Base-by-base conservation (phyloP, 2,113 vertebrate genomes). In the Leiothrix lutea region DNA sequence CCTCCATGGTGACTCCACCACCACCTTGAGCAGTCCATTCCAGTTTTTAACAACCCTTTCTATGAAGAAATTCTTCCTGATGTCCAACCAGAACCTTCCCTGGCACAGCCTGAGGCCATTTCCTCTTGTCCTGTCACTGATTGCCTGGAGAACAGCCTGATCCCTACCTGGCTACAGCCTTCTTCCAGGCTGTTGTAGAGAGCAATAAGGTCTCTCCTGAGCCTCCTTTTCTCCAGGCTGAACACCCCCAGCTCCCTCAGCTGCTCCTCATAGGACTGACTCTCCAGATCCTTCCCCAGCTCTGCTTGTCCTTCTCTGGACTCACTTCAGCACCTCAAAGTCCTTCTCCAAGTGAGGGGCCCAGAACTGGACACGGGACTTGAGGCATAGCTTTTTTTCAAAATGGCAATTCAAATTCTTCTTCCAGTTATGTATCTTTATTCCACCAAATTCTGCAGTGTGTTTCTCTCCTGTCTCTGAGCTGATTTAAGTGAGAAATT, bases 31-130 rank as follows among this genome's bases (percentile, higher is more conserved):
- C 7, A 62, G 24, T 5, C n/a, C n/a, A 53, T 35, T 71, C 65
- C 57, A 42, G 9, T 5, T n/a, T 35, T 71, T 25, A 62, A 62
- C 11, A 87, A 40, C 1, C 15, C 64, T 3, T 71, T 40, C 48
- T 3, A 7, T 35, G 29, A 54, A 62, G 20, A 70, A 62, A 70
- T 54, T 45, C 40, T 11, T 87, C 64, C 28, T 40, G 40, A 25
- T 3, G 6, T 40, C 24, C 65, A 29, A 4, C 20, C 13, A 31
- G 40, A 24, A 6, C 7, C 16, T 62, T 8, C 40, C 9, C 9
- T 35, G 65, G 16, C 0, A 0, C 47, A 20, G 15, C n/a, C 11
- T 14, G 12, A 53, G 54, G 5, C 47, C 8, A 8, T 8, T 12
- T 29, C 28, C 65, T 40, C 47, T n/a, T 10, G 1, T 28, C 8